Evolutionary conservation across 1,140 invertebrate species (phyloP).

Genomic region (Potamilus streckersoni): DNA sequence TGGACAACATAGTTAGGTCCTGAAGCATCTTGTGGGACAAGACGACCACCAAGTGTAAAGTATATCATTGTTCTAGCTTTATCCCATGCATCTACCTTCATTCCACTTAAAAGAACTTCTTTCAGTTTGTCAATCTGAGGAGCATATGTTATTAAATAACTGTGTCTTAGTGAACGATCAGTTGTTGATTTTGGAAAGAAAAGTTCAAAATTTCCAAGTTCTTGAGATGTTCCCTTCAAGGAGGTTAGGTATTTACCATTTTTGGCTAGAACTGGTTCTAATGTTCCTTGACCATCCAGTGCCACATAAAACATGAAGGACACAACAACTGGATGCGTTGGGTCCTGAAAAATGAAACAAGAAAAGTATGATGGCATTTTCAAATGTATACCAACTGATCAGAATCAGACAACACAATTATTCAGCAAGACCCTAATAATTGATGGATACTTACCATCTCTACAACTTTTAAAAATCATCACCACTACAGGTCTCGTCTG

Average conservation of each 20-base stretch:
- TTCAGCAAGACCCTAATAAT: too few relatives aligned
- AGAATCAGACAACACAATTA: too few relatives aligned
- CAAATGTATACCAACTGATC: too few relatives aligned
- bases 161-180: conserved; percentile 68
- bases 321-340: conserved; percentile 46
- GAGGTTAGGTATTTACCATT: conserved; percentile 70
- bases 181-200: conserved; percentile 72
- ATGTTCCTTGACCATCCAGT: conserved; percentile 58
- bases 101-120: conserved; percentile 77
- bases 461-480: too few relatives aligned
- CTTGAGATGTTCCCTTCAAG: conserved; percentile 82
- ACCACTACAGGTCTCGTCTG: too few relatives aligned
- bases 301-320: conserved; percentile 72
- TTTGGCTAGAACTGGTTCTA: conserved; percentile 69
- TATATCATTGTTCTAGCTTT: conserved; percentile 62
- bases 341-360: conserved; percentile 39
- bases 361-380: background rate
- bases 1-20: conserved; percentile 84
- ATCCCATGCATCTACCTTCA: conserved; percentile 66
- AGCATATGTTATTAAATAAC: conserved; percentile 67
- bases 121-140: conserved; percentile 80
- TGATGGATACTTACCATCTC: too few relatives aligned
- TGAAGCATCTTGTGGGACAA: conserved; percentile 58
- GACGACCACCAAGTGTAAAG: conserved; percentile 66
- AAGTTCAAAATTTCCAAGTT: conserved; percentile 82